Percentiles rank a stretch among this genome's conserved stretches.
phyloP scores from a whole-genome alignment of 2,113 vertebrate species.

The Tichodroma muraria region DNA sequence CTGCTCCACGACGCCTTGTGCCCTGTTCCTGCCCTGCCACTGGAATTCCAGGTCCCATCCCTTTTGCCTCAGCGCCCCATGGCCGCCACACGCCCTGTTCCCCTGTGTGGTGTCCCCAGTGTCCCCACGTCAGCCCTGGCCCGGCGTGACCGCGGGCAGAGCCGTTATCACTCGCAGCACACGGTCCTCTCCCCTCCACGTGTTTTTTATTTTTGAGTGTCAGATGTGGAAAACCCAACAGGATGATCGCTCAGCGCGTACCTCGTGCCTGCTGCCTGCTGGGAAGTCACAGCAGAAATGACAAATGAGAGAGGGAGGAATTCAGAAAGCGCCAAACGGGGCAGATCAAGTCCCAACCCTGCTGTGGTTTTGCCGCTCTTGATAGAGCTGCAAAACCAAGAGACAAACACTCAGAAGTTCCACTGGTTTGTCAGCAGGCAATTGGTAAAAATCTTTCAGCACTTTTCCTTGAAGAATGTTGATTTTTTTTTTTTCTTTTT shows the following conservation, averaged over 20 bases:
- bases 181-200: neutral
- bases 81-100: neutral
- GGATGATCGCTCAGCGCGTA: conserved; percentile 15
- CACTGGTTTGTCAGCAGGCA: conserved; percentile 37
- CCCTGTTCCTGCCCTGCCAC: neutral
- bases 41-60: neutral
- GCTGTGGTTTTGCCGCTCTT: neutral
- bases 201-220: neutral
- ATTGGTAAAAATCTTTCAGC: conserved; percentile 17
- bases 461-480: neutral
- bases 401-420: conserved; percentile 5
- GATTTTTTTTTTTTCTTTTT: neutral
- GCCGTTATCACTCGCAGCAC: neutral
- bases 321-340: neutral
- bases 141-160: neutral
- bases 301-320: conserved; percentile 3
- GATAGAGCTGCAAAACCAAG: neutral
- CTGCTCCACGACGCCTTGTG: neutral
- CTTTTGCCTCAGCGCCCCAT: neutral
- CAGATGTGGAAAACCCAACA: conserved; percentile 11
- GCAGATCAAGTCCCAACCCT: neutral
- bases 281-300: neutral
- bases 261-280: conserved; percentile 21
- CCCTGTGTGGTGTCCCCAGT: accelerated
- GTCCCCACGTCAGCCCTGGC: neutral